phyloP scores from a whole-genome alignment of 2,797 vertebrate genomes.

The Notolabrus celidotus region DNA sequence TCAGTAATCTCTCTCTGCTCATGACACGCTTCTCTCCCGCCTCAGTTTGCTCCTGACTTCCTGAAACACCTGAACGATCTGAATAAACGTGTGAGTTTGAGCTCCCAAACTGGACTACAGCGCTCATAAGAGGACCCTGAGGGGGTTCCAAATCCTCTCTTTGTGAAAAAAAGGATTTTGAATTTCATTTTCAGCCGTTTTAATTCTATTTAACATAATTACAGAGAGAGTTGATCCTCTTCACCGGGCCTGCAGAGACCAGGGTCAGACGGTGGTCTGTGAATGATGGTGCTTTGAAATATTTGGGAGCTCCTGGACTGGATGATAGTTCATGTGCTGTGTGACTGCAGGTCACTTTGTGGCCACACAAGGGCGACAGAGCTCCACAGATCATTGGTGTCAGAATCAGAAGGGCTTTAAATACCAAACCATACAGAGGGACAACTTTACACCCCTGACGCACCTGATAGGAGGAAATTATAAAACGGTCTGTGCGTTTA shows the following conservation, averaged over 20 bases:
- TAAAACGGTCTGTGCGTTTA: background rate
- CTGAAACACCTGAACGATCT: too few relatives aligned
- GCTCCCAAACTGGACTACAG: constrained; percentile 1
- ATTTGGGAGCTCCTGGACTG: too few relatives aligned
- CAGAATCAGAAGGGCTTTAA: background rate
- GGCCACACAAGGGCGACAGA: constrained; percentile 64
- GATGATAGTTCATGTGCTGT: background rate
- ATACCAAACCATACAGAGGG: background rate
- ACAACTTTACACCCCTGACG: background rate
- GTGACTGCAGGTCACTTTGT: background rate
- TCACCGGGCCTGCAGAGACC: background rate
- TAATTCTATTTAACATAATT: constrained; percentile 1
- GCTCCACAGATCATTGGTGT: constrained; percentile 9
- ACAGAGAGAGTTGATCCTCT: background rate
- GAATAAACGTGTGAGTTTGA: background rate
- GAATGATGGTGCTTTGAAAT: background rate
- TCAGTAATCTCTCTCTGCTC: background rate
- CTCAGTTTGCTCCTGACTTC: background rate
- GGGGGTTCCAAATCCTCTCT: background rate
- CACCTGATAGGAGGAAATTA: background rate
- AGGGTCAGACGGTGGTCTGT: background rate
- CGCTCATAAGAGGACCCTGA: background rate
- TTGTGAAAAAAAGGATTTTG: background rate
- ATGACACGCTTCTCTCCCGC: background rate
- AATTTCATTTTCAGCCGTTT: background rate